A percentile compares a stretch with the other conserved stretches of the same genome.
phyloP scores from a whole-genome alignment of 2,113 vertebrate genomes.

The Eleginops maclovinus region DNA sequence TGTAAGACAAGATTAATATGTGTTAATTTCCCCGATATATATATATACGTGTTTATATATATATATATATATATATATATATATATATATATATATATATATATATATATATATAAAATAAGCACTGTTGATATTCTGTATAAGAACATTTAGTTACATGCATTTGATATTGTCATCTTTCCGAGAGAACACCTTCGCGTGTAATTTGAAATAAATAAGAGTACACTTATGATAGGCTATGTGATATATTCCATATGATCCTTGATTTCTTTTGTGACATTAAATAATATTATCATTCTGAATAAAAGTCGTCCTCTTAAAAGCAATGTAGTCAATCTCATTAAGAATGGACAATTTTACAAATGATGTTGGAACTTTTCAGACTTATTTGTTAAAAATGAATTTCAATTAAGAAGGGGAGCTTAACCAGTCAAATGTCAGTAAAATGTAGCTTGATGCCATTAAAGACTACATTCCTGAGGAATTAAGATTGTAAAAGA shows the following conservation, averaged over 20 bases:
- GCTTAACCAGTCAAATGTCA: background rate
- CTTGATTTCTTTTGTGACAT: background rate
- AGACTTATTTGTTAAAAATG: background rate
- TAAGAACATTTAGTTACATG: too few relatives aligned
- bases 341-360: background rate
- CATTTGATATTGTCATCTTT: background rate
- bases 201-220: background rate
- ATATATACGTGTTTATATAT: too few relatives aligned
- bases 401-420: background rate
- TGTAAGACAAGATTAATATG: too few relatives aligned
- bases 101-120: too few relatives aligned
- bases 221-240: too few relatives aligned
- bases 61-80: too few relatives aligned
- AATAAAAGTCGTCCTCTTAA: background rate
- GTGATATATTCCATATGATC: too few relatives aligned
- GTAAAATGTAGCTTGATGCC: background rate
- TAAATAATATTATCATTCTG: background rate
- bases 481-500: conserved; percentile 13
- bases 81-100: too few relatives aligned
- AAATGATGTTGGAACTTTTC: background rate
- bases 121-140: too few relatives aligned
- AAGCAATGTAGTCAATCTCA: background rate
- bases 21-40: too few relatives aligned
- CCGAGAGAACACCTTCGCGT: background rate
- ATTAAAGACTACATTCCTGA: background rate